Evolutionary conservation across 2,113 vertebrate species (phyloP).

Genomic region (Anarhynchus alexandrinus): DNA sequence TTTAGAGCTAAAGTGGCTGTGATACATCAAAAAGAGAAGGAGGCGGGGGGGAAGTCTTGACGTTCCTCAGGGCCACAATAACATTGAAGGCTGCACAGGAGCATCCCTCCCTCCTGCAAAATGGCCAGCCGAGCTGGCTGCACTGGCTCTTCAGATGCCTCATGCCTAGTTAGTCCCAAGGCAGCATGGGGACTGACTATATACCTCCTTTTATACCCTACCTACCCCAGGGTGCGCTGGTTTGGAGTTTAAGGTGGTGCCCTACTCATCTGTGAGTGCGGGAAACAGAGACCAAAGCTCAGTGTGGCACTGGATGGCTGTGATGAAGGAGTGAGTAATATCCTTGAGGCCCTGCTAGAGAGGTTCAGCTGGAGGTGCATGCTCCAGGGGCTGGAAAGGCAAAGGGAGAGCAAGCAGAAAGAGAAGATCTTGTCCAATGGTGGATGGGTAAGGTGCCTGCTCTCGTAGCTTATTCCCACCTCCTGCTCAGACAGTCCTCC

Average conservation of each 20-base stretch:
- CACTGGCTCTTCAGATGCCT: neutral
- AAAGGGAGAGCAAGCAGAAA: neutral
- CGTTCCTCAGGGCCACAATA: neutral
- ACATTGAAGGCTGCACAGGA: neutral
- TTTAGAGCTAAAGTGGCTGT: neutral
- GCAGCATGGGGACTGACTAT: neutral
- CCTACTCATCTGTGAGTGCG: accelerated
- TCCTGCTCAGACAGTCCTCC: neutral
- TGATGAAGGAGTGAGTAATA: neutral
- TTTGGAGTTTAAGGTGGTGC: neutral
- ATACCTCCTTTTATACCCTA: neutral
- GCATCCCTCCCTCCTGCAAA: neutral
- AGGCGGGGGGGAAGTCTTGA: neutral
- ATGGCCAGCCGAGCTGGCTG: neutral
- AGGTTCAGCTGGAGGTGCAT: neutral
- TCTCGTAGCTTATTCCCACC: neutral
- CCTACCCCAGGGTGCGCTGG: neutral
- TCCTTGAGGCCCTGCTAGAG: neutral
- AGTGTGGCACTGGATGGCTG: neutral
- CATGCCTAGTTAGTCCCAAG: neutral
- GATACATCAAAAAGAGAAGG: neutral
- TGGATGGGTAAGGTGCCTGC: neutral
- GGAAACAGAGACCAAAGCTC: neutral
- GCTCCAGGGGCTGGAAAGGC: neutral
- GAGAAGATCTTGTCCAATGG: neutral